phyloP scores from a whole-genome alignment of 2,113 vertebrate genomes.

The Phaethornis superciliosus region DNA sequence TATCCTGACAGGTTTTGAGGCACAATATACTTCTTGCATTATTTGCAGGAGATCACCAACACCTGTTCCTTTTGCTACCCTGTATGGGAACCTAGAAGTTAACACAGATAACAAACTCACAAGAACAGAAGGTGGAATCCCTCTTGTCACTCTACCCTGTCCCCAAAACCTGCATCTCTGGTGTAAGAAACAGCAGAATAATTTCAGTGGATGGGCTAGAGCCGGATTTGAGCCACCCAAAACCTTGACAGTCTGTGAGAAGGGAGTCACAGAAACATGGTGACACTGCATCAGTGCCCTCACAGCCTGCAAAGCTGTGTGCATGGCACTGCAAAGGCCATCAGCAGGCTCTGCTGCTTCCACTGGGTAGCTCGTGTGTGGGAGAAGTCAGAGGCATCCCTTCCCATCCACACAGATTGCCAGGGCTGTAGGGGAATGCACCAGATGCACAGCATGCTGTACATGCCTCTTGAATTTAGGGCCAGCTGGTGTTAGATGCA shows the following conservation, averaged over 20 bases:
- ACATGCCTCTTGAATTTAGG: neutral
- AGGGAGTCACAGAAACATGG: neutral
- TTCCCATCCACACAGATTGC: neutral
- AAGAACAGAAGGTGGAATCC: neutral
- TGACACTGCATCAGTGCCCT: neutral
- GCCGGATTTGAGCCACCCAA: neutral
- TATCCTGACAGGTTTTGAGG: neutral
- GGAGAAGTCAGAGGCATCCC: neutral
- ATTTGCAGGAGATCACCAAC: neutral
- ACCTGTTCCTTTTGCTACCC: neutral
- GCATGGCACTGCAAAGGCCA: too few species aligned
- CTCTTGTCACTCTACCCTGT: neutral
- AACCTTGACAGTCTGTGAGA: neutral
- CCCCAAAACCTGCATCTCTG: neutral
- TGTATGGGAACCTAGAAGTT: neutral
- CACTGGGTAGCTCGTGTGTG: accelerated
- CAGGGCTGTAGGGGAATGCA: neutral
- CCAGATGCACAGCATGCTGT: neutral
- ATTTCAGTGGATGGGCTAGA: neutral
- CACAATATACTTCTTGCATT: neutral
- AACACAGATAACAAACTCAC: neutral
- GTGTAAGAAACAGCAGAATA: neutral
- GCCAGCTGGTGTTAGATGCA: neutral
- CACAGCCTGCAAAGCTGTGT: neutral
- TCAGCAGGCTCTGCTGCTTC: neutral